Conservation (phyloP, 1,140 invertebrate genomes). For the Cherax quadricarinatus region DNA sequence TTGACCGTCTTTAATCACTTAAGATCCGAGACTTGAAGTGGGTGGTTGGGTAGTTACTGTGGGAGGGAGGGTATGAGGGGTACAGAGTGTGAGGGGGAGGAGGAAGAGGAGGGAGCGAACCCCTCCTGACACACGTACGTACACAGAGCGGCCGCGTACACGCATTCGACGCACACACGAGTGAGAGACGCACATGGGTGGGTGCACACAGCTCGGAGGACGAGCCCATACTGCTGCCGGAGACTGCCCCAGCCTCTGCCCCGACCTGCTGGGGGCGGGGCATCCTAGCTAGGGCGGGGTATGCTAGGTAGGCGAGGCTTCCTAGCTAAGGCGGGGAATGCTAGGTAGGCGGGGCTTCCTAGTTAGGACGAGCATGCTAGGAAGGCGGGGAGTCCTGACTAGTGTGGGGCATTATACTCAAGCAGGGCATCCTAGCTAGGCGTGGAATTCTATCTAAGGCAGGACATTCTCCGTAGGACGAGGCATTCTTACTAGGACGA, state of each 20-base stretch:
- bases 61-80: too few species aligned
- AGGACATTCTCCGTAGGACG: background rate
- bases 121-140: background rate
- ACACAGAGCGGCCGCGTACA: background rate
- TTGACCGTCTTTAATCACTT: too few species aligned
- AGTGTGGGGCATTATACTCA: background rate
- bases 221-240: background rate
- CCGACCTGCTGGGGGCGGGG: constrained; percentile 21
- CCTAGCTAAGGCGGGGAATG: background rate
- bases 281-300: background rate
- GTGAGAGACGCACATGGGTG: background rate
- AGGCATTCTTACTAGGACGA: too few species aligned
- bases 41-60: too few species aligned
- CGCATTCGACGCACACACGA: background rate
- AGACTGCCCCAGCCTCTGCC: constrained; percentile 12
- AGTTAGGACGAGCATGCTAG: background rate
- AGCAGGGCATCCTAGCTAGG: background rate
- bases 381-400: too few species aligned
- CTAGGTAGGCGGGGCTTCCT: background rate
- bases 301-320: background rate
- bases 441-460: background rate
- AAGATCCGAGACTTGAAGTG: too few species aligned
- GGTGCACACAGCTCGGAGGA: constrained; percentile 10
- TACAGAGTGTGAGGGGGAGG: too few species aligned
- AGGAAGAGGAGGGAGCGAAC: background rate